Evolutionary conservation across 1,140 invertebrate genomes (phyloP), one percentile per base, ranked within the genome.

Genomic region (Eurosta solidaginis): DNA sequence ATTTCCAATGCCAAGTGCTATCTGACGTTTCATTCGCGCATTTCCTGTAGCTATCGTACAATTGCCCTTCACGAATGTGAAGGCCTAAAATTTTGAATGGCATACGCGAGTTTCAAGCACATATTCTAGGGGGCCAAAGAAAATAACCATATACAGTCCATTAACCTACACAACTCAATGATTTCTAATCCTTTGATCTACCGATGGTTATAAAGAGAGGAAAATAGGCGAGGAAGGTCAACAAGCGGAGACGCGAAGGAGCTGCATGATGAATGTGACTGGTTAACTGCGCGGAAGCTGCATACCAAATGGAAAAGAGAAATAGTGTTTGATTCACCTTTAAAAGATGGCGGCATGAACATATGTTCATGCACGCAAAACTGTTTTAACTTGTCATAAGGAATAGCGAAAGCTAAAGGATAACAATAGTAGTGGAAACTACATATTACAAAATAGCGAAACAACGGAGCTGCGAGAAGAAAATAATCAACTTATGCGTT

Each of bases 111-210:
- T 27, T 33, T 25, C 52, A 63, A 68, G 36, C 59, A 68, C 33
- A 40, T 40, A 68, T 68, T 68, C 59, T 2, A 29, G 2, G 33
- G 2, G 12, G 36, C 36, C 59, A 42, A 54, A 76, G 27, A 47
- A 44, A 74, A 50, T n/a, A 74, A 78, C 42, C 82, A 83, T 82
- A 84, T 85, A 83, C 84, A 85, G 83, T 86, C 84, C 84, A 86
- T 86, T 86, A 85, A 86, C 84, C 84, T 86, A 84, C 82, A 85
- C 84, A 86, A 86, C 82, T 86, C 84, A 85, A 82, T 86, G 83
- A 86, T 84, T 83, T 81, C 81, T 82, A 86, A 86, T 80, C 81
- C 80, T 80, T 79, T 76, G 33, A 76, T 27, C 54, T 20, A 45
- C 42, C 4, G 10, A 47, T 25, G 17, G 6, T 17, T 40, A 17